Base-by-base conservation (phyloP, 2,888 invertebrate species). In the Drosophila colorata region DNA sequence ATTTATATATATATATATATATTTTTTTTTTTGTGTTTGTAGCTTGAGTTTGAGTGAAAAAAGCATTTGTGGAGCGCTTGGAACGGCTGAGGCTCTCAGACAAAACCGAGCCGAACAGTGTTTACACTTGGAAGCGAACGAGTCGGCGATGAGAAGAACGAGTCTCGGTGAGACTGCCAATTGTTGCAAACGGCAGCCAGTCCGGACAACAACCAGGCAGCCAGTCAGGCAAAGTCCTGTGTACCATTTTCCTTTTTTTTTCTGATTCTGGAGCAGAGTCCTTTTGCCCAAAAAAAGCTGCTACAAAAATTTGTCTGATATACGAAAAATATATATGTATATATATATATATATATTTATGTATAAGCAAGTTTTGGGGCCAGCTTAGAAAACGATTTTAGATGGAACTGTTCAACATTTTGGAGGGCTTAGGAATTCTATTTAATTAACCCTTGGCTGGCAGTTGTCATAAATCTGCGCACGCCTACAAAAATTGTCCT, bases 151-250 rank as follows among this genome's bases (percentile, higher is more conserved):
- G 41, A 67, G 25, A 37, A 48, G 43, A 60, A 65, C 55, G 28
- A 63, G 38, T 13, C 33, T 11, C 28, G 52, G 44, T 44, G 74
- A 71, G 78, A 88, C 88, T 88, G 87, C 88, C 89, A 89, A 89
- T 89, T 89, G 89, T 89, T 89, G 89, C 89, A 87, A 88, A 64
- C 83, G 46, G 61, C 69, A 59, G 56, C 49, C 69, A 58, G 69
- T 57, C 65, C 52, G 59, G 49, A 23, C 46, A 66, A 48, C 70
- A 69, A 33, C 55, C 63, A 63, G 41, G 47, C 69, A 66, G 64
- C 28, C 72, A 71, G 56, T 37, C 56, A 28, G 38, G 4, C 51
- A 51, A 56, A 61, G 40, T 58, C 35, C 41, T 76, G 79, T 78
- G 70, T 58, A 78, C 75, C 33, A 33, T 33, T 33, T 33, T 13